Evolutionary conservation across 30 jellyfish, hydroid and myxozoan species (phyloP), one percentile per base, ranked within the genome.

Genomic region (Catostylus mosaicus): DNA sequence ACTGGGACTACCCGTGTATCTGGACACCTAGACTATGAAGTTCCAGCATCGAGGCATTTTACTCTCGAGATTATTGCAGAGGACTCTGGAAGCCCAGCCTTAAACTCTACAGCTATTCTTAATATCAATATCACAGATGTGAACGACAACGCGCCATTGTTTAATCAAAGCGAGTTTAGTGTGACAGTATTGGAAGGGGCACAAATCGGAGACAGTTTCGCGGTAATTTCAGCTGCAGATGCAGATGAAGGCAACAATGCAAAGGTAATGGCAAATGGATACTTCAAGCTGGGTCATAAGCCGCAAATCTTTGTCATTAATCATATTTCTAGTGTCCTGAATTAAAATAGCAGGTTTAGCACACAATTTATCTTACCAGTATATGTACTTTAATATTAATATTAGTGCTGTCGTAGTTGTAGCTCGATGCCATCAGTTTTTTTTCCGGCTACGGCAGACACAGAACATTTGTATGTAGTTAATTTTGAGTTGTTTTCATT

Each of bases 61-160:
- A 7, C 34, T 35, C 23, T 86, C 24, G 40, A 50, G 27, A 38
- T 76, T 23, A 67, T 43, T 10, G 96, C 89, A 50, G 57, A 29
- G 26, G 99, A 94, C 54, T 27, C 57, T 0, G 97, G 97, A 3
- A 60, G 76, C 12, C 96, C 97, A 2, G 27, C 75, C 1, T 48
- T 94, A 33, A 23, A 85, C 10, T 57, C 90, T 0, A 48, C 80
- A 0, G 83, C 97, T 19, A 69, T 16, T 47, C 94, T 94, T 19
- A 51, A 33, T 52, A 73, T 94, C 48, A 67, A 26, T 38, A 73
- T 88, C 20, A 60, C 96, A 2, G 99, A 94, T 73, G 93, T 83
- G 46, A 94, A 94, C 64, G 99, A 94, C 61, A 88, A 94, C 56
- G 74, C 70, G n/a, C 99, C 99, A 18, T 18, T n/a, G 16, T 94